Conservation (phyloP, 2,113 vertebrate genomes). For the Neoarius graeffei region DNA sequence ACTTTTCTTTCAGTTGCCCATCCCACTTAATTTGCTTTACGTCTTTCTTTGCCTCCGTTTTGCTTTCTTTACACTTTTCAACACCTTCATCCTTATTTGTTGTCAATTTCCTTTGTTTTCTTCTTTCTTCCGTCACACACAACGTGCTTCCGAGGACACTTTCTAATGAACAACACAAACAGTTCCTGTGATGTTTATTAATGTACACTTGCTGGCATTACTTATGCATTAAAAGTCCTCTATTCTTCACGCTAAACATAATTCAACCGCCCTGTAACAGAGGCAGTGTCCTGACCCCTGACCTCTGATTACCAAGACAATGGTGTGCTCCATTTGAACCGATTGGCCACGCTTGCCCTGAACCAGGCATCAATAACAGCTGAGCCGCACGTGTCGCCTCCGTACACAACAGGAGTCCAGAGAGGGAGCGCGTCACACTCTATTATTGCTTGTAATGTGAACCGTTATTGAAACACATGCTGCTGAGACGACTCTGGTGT, state of each 20-base stretch:
- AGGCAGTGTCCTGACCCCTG: conserved; percentile 25
- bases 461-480: background rate
- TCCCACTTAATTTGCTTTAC: background rate
- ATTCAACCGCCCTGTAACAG: background rate
- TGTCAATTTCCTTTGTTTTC: background rate
- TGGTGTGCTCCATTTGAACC: conserved; percentile 23
- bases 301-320: conserved; percentile 52
- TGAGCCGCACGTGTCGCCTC: conserved; percentile 32
- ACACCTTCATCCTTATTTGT: background rate
- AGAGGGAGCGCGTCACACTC: background rate
- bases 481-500: background rate
- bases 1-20: background rate
- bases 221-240: conserved; percentile 1
- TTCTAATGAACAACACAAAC: background rate
- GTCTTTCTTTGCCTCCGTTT: background rate
- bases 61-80: background rate
- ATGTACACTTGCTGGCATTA: background rate
- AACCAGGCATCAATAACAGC: conserved; percentile 37
- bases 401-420: conserved; percentile 9
- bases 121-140: background rate
- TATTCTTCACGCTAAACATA: conserved; percentile 32
- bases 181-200: background rate
- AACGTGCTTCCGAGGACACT: background rate
- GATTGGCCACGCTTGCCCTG: conserved; percentile 41
- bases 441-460: conserved; percentile 32